Percentiles rank a stretch among this genome's conserved stretches.
Conservation (phyloP, 2,797 vertebrate genomes). For the Myiotriccus ornatus region DNA sequence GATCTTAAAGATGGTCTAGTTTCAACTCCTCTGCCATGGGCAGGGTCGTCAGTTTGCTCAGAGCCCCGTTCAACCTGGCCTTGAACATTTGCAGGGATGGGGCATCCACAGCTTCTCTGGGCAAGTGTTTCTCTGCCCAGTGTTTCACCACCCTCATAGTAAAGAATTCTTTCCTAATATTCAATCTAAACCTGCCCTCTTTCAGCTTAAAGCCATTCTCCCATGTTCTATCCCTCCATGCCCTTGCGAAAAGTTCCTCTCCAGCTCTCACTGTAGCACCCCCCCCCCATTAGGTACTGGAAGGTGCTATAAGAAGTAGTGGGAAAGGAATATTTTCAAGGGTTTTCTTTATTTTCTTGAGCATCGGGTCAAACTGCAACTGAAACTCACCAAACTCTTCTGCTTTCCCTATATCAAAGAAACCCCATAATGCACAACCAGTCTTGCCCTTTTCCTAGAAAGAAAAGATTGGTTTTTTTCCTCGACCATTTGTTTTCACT, state of each 20-base stretch:
- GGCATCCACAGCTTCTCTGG: neutral
- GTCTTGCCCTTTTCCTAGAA: neutral
- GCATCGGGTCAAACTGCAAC: neutral
- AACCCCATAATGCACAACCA: neutral
- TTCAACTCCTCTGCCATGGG: neutral
- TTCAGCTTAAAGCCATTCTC: neutral
- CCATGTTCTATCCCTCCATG: neutral
- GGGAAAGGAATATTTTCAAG: neutral
- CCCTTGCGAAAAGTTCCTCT: neutral
- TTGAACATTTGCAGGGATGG: neutral
- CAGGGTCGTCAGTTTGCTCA: neutral
- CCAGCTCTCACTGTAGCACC: neutral
- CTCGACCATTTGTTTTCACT: neutral
- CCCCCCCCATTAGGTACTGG: neutral
- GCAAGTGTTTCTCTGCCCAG: neutral
- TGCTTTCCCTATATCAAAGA: neutral
- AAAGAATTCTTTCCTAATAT: neutral
- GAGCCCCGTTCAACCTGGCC: neutral
- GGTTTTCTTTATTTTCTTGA: neutral
- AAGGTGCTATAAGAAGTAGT: neutral
- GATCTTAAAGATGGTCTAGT: neutral
- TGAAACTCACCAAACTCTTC: neutral
- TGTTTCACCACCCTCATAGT: neutral
- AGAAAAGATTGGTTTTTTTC: neutral
- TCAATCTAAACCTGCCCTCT: neutral